These are phyloP conservation scores for Epinotia brunnichana DNA, from an alignment of 2,888 invertebrate species.

Conservation along the genomic window DNA sequence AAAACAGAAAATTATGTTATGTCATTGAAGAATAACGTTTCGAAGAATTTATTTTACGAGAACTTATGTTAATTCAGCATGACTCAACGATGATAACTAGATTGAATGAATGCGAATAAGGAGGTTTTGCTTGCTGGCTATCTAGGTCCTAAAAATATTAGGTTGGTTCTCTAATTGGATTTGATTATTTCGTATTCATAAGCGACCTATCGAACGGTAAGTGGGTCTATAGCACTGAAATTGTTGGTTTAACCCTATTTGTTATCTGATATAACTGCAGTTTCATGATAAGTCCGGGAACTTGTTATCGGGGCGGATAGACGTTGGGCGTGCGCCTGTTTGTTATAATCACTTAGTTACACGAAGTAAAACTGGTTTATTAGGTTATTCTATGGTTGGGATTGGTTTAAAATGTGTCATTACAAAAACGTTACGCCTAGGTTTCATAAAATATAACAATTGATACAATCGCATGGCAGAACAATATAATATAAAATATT, in stretches of 20 bases:
- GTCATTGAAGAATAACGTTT: neutral
- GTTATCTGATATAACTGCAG: conserved; percentile 30
- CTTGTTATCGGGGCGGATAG: neutral
- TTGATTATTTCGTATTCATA: neutral
- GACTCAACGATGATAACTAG: neutral
- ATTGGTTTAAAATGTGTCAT: too few species aligned
- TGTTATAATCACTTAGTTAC: neutral
- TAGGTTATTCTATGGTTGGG: too few species aligned
- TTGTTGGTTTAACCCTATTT: conserved; percentile 29
- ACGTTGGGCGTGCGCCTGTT: neutral
- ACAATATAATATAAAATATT: neutral
- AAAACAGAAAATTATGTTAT: too few species aligned
- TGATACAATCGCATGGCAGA: conserved; percentile 4
- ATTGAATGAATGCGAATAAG: neutral
- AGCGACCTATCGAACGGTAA: neutral
- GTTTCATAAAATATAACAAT: too few species aligned
- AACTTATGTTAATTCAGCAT: neutral
- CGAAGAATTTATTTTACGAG: neutral
- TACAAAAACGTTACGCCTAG: too few species aligned
- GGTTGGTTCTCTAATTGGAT: neutral
- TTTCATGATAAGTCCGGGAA: conserved; percentile 24
- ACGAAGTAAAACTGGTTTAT: too few species aligned
- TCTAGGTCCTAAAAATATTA: neutral
- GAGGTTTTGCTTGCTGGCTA: neutral
- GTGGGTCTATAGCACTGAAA: neutral